phyloP scores from a whole-genome alignment of 2,797 vertebrate genomes.

The Liparis tanakae region DNA sequence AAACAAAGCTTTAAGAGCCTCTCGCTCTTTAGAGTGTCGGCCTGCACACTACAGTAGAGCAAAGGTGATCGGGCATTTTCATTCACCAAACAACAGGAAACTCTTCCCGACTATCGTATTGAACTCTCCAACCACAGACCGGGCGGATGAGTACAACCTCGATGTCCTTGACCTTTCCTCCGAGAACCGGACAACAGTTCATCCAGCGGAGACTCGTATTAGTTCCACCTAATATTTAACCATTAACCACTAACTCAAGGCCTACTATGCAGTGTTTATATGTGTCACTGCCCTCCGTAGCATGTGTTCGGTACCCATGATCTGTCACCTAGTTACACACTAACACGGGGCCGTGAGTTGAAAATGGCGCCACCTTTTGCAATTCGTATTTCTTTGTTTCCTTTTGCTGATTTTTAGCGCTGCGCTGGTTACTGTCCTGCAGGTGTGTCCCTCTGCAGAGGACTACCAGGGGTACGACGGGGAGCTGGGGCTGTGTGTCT shows the following conservation, averaged over 20 bases:
- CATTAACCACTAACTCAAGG: slow-evolving; percentile 22
- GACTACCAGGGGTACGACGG: slow-evolving; percentile 86
- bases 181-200: slow-evolving; percentile 44
- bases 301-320: slow-evolving; percentile 24
- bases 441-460: slow-evolving; percentile 86
- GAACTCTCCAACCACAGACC: slow-evolving; percentile 19
- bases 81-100: slow-evolving; percentile 37
- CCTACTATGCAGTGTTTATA: slow-evolving; percentile 34
- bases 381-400: background rate
- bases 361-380: background rate
- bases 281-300: slow-evolving; percentile 17
- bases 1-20: no score
- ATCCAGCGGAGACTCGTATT: slow-evolving; percentile 36
- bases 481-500: slow-evolving; percentile 89
- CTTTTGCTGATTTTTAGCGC: background rate
- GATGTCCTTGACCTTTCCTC: slow-evolving; percentile 67
- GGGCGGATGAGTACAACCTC: slow-evolving; percentile 46
- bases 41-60: slow-evolving; percentile 37
- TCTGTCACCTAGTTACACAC: slow-evolving; percentile 47
- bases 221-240: slow-evolving; percentile 60
- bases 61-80: slow-evolving; percentile 39
- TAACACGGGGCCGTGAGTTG: background rate
- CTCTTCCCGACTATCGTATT: slow-evolving; percentile 35
- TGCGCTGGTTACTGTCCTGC: slow-evolving; percentile 22
- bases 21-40: no score